These are phyloP conservation scores for Scalopus aquaticus DNA, from an alignment of 2,113 vertebrate genomes.

Conservation along the genomic window DNA sequence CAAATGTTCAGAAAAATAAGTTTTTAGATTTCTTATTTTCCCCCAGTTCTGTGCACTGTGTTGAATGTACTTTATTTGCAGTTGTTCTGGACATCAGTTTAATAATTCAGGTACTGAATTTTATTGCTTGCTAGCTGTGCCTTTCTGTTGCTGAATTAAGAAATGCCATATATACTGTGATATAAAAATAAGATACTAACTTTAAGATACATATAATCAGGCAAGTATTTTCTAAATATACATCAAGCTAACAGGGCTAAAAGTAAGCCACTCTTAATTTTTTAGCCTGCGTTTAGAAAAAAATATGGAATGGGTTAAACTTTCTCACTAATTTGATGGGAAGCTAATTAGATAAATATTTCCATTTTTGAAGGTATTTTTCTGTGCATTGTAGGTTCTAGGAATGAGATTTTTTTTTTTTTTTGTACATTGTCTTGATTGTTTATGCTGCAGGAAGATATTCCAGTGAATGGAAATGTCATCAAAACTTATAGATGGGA, in stretches of 20 bases:
- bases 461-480: constrained; percentile 64
- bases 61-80: constrained; percentile 79
- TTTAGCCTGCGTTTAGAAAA: constrained; percentile 72
- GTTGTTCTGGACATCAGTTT: constrained; percentile 64
- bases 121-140: constrained; percentile 87
- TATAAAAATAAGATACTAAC: constrained; percentile 75
- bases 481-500: constrained; percentile 75
- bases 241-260: constrained; percentile 67
- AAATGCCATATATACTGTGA: constrained; percentile 88
- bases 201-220: constrained; percentile 77
- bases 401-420: constrained; percentile 85
- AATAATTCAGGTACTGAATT: constrained; percentile 86
- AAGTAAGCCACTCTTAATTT: constrained; percentile 51
- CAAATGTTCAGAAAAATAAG: constrained; percentile 79
- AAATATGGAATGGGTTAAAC: constrained; percentile 71
- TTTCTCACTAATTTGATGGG: constrained; percentile 73
- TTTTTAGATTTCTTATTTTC: constrained; percentile 67
- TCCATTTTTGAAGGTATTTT: constrained; percentile 85
- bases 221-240: constrained; percentile 76
- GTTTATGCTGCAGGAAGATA: constrained; percentile 79
- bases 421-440: constrained; percentile 80
- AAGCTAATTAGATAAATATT: constrained; percentile 72
- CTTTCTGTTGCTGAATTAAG: constrained; percentile 87
- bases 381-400: constrained; percentile 80
- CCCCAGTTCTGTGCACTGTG: constrained; percentile 70